Evolutionary conservation across 2,113 vertebrate species (phyloP), one percentile per base, ranked within the genome.

Genomic region (Apus apus): DNA sequence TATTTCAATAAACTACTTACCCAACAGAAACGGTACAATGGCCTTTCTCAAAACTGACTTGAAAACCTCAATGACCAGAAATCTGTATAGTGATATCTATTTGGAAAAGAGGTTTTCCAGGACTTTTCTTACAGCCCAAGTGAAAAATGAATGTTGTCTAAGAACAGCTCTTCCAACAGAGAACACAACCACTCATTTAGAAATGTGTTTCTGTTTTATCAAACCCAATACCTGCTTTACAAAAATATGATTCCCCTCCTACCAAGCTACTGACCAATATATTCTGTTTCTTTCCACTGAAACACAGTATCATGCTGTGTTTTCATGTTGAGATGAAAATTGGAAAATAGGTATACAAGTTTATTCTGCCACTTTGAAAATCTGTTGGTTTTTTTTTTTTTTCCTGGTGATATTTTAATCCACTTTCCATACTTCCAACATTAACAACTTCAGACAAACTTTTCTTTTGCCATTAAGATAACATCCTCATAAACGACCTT

Each of bases 271-370:
- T 81, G 94, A 97, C 94, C 20, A 0, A 36, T 45, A 16, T 11
- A 64, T 88, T 91, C 78, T 75, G 48, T 34, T 93, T 72, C 95
- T 96, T 96, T 87, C 57, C 88, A 46, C 57, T 32, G 77, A 89
- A 94, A 94, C 88, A 77, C 68, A 51, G 66, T 18, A 26, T 58
- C 96, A 89, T 3, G 73, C 98, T 97, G 98, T 87, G 97, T 92
- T 94, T 93, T 87, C 97, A 25, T 43, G 85, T 66, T 60, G 97
- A 98, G 97, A 97, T 87, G 97, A 97, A 98, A 98, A 98, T 96
- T 95, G 93, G 92, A 97, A 98, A 97, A 97, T 82, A 97, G 96
- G 91, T 87, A 94, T 65, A 81, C 85, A 95, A 90, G 91, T 96
- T 97, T 95, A 88, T 86, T 94, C 96, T 91, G 79, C 97, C 93